These are phyloP conservation scores for Porites lobata DNA, from an alignment of 92 coral and sea anemone genomes.

Conservation along the genomic window DNA sequence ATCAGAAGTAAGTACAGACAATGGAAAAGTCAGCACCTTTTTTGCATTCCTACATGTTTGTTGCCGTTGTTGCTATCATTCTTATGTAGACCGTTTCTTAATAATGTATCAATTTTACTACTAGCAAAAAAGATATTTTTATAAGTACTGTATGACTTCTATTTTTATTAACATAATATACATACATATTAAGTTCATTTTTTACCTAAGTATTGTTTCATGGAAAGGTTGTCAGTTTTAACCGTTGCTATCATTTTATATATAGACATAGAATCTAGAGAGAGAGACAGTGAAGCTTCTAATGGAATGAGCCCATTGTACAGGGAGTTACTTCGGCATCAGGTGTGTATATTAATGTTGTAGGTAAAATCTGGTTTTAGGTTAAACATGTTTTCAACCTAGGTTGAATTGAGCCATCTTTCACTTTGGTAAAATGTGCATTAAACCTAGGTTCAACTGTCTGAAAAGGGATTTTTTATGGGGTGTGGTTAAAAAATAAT, in stretches of 20 bases:
- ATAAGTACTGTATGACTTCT: too few species aligned
- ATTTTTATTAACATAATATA: too few species aligned
- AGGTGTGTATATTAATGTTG: slow-evolving; percentile 52
- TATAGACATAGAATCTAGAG: slow-evolving; percentile 32
- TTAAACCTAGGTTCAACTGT: neutral
- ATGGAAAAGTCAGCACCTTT: too few species aligned
- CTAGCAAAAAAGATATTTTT: too few species aligned
- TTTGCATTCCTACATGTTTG: too few species aligned
- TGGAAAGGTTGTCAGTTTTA: neutral
- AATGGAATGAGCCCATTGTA: slow-evolving; percentile 81
- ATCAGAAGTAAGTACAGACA: too few species aligned
- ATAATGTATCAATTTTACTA: too few species aligned
- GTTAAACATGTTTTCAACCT: neutral
- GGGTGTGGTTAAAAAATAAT: neutral
- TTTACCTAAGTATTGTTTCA: too few species aligned
- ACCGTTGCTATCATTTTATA: too few species aligned
- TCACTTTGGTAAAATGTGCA: slow-evolving; percentile 4
- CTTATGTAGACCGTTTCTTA: too few species aligned
- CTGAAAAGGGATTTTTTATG: neutral
- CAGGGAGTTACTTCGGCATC: slow-evolving; percentile 87
- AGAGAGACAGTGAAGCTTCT: slow-evolving; percentile 7
- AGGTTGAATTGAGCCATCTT: neutral
- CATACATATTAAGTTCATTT: too few species aligned
- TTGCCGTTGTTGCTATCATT: too few species aligned
- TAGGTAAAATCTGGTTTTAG: neutral